Percentiles rank a stretch among this genome's conserved stretches.
Evolutionary conservation across 2,113 vertebrate species (phyloP).

Genomic region (Oostethus manadensis): DNA sequence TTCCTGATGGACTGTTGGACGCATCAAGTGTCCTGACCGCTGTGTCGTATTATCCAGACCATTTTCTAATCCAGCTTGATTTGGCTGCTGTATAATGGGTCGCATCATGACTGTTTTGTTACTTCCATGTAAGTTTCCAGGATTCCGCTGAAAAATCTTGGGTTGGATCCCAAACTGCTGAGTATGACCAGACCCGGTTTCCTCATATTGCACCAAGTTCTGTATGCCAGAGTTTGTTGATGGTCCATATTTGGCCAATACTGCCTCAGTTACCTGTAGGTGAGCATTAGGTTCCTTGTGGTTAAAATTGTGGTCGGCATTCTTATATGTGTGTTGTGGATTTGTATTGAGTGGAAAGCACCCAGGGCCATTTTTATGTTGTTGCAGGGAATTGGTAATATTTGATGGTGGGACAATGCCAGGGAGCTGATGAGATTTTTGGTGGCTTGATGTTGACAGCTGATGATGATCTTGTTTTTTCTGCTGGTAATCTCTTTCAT

Average conservation of each 20-base stretch:
- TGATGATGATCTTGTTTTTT: slow-evolving; percentile 63
- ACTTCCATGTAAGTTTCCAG: slow-evolving; percentile 30
- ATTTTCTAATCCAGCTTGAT: slow-evolving; percentile 52
- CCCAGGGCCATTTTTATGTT: slow-evolving; percentile 65
- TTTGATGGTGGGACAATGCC: slow-evolving; percentile 65
- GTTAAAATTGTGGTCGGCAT: slow-evolving; percentile 72
- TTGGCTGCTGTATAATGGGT: slow-evolving; percentile 31
- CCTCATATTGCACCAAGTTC: slow-evolving; percentile 61
- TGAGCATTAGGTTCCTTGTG: slow-evolving; percentile 55
- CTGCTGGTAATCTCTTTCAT: slow-evolving; percentile 63
- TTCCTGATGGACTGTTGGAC: slow-evolving; percentile 57
- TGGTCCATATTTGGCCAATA: slow-evolving; percentile 44
- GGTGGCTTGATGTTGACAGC: slow-evolving; percentile 41
- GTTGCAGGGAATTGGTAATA: slow-evolving; percentile 68
- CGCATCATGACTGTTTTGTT: slow-evolving; percentile 32
- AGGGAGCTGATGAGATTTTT: slow-evolving; percentile 56
- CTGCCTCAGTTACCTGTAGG: slow-evolving; percentile 47
- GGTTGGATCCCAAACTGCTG: slow-evolving; percentile 31
- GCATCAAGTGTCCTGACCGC: slow-evolving; percentile 34
- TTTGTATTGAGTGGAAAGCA: slow-evolving; percentile 68
- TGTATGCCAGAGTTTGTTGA: slow-evolving; percentile 60
- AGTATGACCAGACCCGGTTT: slow-evolving; percentile 34
- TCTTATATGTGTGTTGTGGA: slow-evolving; percentile 72
- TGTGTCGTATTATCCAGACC: slow-evolving; percentile 56
- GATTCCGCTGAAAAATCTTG: slow-evolving; percentile 36